Evolutionary conservation across 2,113 vertebrate species (phyloP).

Genomic region (Glareola pratincola): DNA sequence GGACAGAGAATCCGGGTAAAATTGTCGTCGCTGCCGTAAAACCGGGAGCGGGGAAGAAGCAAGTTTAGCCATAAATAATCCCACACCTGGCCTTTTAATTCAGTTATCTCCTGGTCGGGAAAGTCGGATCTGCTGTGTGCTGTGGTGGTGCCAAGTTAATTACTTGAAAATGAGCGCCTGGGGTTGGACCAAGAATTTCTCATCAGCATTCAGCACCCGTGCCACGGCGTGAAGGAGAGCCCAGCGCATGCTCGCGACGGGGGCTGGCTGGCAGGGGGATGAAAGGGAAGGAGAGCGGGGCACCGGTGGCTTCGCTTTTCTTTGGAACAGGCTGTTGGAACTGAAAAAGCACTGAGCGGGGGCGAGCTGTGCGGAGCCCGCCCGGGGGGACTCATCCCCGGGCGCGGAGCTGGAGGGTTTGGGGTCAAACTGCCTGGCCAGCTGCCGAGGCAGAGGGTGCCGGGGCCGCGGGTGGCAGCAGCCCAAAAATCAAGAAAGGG

Average conservation of each 20-base stretch:
- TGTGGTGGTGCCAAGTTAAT: conserved; percentile 65
- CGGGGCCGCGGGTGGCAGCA: neutral
- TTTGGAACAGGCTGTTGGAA: neutral
- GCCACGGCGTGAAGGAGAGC: neutral
- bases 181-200: conserved; percentile 63
- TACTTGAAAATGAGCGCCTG: conserved; percentile 68
- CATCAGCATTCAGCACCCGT: conserved; percentile 63
- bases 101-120: conserved; percentile 51
- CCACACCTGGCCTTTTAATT: conserved; percentile 65
- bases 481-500: neutral
- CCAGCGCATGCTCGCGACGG: neutral
- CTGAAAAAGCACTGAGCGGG: neutral
- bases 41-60: neutral
- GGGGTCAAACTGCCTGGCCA: neutral
- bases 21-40: neutral
- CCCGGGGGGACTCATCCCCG: accelerated
- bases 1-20: neutral
- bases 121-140: conserved; percentile 42
- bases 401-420: neutral
- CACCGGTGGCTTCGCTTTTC: neutral
- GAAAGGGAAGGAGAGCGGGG: neutral
- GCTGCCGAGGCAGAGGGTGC: neutral
- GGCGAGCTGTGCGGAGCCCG: accelerated
- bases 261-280: neutral
- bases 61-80: conserved; percentile 57